phyloP scores from a whole-genome alignment of 2,888 invertebrate genomes.

The Pachliopta kotzebuea region DNA sequence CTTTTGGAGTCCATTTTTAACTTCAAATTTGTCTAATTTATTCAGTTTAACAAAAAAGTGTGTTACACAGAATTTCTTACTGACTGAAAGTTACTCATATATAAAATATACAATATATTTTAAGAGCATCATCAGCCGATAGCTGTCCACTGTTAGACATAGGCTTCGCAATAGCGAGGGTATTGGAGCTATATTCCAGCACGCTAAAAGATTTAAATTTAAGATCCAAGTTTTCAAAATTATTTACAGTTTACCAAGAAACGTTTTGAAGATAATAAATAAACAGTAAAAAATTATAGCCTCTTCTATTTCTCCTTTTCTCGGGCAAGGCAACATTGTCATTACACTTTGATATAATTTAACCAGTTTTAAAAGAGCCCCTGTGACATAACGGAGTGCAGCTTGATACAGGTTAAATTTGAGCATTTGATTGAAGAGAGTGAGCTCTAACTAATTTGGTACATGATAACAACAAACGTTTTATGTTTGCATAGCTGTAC shows the following conservation, averaged over 20 bases:
- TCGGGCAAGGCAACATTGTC: constrained; percentile 54
- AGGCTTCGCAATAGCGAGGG: too few relatives aligned
- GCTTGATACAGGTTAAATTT: constrained; percentile 41
- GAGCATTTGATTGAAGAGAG: constrained; percentile 29
- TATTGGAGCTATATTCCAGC: too few relatives aligned
- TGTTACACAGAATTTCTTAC: too few relatives aligned
- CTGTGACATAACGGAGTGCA: constrained; percentile 35
- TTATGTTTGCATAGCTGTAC: constrained; percentile 74
- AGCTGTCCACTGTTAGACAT: too few relatives aligned
- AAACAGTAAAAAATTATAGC: background rate
- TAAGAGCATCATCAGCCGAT: too few relatives aligned
- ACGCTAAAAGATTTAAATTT: too few relatives aligned
- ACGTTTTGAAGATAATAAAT: background rate
- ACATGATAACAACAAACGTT: constrained; percentile 59
- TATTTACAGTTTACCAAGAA: background rate
- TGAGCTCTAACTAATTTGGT: constrained; percentile 40
- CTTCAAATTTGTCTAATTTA: too few relatives aligned
- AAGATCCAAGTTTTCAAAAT: too few relatives aligned
- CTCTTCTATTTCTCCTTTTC: constrained; percentile 51
- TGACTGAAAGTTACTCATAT: too few relatives aligned
- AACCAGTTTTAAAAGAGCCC: constrained; percentile 49
- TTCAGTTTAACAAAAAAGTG: too few relatives aligned
- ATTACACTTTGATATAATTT: constrained; percentile 56
- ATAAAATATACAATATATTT: too few relatives aligned
- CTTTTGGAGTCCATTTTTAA: background rate